Percentiles rank a stretch among this genome's conserved stretches.
These are phyloP conservation scores for Ascidia mentula DNA, from an alignment of 23 tunicate species.

Conservation along the genomic window DNA sequence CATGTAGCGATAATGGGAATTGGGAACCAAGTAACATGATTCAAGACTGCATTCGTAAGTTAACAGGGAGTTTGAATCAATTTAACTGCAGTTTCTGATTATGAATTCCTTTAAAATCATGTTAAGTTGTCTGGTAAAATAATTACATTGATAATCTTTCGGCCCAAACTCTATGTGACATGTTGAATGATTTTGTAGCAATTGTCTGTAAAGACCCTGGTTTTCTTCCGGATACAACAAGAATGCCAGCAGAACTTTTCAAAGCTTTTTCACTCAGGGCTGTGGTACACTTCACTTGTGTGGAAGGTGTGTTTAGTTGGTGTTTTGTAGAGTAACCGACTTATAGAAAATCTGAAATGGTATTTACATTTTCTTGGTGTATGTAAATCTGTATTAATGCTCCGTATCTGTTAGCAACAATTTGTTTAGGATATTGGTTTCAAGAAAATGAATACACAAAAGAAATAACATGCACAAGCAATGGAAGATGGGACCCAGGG, in stretches of 20 bases:
- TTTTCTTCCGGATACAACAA: conserved; percentile 10
- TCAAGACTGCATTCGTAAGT: neutral
- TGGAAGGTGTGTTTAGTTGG: neutral
- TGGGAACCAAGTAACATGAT: conserved; percentile 16
- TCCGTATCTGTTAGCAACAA: neutral
- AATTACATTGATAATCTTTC: neutral
- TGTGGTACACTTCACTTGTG: conserved; percentile 11
- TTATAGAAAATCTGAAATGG: neutral
- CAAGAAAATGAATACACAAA: neutral
- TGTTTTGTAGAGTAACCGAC: neutral
- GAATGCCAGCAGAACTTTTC: neutral
- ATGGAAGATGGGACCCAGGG: conserved; percentile 39
- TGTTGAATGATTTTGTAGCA: conserved; percentile 18
- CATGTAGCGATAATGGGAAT: conserved; percentile 20
- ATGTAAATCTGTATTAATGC: neutral
- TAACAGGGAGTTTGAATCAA: neutral
- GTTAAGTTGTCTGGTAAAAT: neutral
- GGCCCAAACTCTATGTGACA: neutral
- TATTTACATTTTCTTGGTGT: too few species aligned
- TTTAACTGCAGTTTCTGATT: too few species aligned
- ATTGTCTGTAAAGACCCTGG: conserved; percentile 47
- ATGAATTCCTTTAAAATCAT: neutral
- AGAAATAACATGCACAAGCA: conserved; percentile 13
- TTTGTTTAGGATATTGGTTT: neutral
- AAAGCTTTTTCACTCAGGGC: neutral